Base-by-base conservation (phyloP, 2,113 vertebrate species). In the Eulacestoma nigropectus region DNA sequence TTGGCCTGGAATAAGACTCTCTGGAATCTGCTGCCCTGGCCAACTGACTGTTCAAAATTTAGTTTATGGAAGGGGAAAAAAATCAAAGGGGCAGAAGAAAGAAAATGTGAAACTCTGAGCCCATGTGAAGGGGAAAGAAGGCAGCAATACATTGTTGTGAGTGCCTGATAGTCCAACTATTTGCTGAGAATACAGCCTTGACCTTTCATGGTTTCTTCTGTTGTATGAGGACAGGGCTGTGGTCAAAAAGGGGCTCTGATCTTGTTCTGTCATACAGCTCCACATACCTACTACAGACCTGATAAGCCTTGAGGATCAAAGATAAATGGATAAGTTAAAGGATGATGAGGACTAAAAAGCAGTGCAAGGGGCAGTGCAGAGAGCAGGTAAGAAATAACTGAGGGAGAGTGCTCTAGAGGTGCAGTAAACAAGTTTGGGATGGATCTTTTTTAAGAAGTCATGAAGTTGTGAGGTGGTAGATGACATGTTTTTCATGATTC, bases 1-100 rank as follows among this genome's bases (percentile, higher is more conserved):
- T 95, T 97, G 86, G 80, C 53, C 80, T 90, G 88, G 83, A 95
- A 75, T 79, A 89, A 93, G 59, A 65, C 63, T 74, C 65, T 90
- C 30, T 63, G 75, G 84, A 96, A 93, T 96, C 42, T 90, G 84
- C 63, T 96, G 60, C 52, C 57, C 72, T 70, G 81, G 79, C 89
- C 92, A 95, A 84, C 44, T 33, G 6, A 81, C 76, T 91, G 72
- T 86, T 91, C 63, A 87, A 79, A 77, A 70, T 88, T 70, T 60
- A 83, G 23, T 87, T 91, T 96, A 82, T 87, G 70, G 82, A 67
- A 93, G 19, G 46, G 5, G 5, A 3, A 5, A 22, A 22, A 37
- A 21, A 30, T 26, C 9, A 29, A 49, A 65, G 13, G 7, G 60
- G 63, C 32, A 74, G 27, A 63, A 83, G 30, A 59, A 94, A 85